Conservation (phyloP, 2,797 vertebrate genomes). For the Hydrocynus forskahlii region DNA sequence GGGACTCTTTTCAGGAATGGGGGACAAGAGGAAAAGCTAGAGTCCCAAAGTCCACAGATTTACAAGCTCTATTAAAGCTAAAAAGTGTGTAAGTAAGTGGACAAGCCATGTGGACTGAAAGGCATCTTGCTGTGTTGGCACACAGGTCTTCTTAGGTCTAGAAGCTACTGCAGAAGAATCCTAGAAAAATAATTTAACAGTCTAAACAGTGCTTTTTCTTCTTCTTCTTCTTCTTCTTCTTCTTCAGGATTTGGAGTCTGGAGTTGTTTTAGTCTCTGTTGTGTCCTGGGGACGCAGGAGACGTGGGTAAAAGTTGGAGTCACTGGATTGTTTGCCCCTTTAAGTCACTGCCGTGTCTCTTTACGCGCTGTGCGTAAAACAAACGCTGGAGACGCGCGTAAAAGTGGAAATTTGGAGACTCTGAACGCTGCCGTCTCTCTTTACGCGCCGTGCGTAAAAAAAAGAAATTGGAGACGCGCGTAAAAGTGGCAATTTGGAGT, state of each 20-base stretch:
- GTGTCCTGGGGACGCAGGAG: background rate
- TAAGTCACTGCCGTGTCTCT: too few relatives aligned
- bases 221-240: constrained; percentile 34
- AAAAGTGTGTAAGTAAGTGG: constrained; percentile 70
- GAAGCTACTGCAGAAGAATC: constrained; percentile 74
- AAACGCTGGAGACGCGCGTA: background rate
- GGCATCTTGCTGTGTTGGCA: constrained; percentile 69
- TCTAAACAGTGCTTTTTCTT: constrained; percentile 62
- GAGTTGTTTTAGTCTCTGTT: background rate
- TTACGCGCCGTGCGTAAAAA: background rate
- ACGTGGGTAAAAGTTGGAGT: background rate
- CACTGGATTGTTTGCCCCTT: too few relatives aligned
- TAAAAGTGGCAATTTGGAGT: background rate
- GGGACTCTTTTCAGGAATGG: constrained; percentile 76
- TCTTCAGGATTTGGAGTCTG: constrained; percentile 61
- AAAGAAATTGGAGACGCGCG: too few relatives aligned
- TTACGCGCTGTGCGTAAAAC: background rate
- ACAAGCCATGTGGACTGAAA: constrained; percentile 78
- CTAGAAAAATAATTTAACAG: constrained; percentile 76
- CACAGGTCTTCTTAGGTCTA: constrained; percentile 81
- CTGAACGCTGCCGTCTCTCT: background rate
- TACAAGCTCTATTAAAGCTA: constrained; percentile 93
- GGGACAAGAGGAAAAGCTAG: constrained; percentile 74
- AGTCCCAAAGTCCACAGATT: constrained; percentile 84
- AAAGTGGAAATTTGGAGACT: background rate